Evolutionary conservation across 2,888 invertebrate species (phyloP).

Genomic region (Mechanitis messenoides): DNA sequence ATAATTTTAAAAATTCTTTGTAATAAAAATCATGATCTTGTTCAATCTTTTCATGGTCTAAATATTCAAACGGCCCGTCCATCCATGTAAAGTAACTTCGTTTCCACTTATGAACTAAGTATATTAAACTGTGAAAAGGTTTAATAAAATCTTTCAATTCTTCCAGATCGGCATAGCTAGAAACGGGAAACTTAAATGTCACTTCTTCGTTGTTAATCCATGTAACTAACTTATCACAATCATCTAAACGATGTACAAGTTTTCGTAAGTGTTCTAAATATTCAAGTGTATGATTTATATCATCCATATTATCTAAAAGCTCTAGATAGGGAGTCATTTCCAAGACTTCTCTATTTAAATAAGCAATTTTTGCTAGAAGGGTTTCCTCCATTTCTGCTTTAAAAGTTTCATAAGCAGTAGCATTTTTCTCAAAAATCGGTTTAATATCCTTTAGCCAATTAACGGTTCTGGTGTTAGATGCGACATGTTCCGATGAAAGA

Average conservation of each 20-base stretch:
- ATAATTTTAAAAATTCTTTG: slow-evolving; percentile 86
- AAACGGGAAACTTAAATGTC: slow-evolving; percentile 88
- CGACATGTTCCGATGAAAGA: slow-evolving; percentile 84
- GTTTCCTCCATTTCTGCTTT: slow-evolving; percentile 91
- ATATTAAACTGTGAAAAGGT: slow-evolving; percentile 83
- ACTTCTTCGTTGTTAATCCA: slow-evolving; percentile 95
- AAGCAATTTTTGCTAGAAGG: slow-evolving; percentile 80
- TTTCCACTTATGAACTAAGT: slow-evolving; percentile 82
- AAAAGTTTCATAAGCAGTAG: slow-evolving; percentile 85
- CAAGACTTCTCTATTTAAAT: slow-evolving; percentile 82
- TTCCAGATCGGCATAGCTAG: slow-evolving; percentile 85
- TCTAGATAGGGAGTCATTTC: slow-evolving; percentile 85
- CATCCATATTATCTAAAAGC: slow-evolving; percentile 89
- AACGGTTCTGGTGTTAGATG: slow-evolving; percentile 87
- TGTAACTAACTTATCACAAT: slow-evolving; percentile 83
- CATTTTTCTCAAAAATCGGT: slow-evolving; percentile 88
- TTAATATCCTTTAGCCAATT: slow-evolving; percentile 89
- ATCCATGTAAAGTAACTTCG: slow-evolving; percentile 91
- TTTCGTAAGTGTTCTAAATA: slow-evolving; percentile 87
- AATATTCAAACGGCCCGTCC: slow-evolving; percentile 93
- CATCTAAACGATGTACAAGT: slow-evolving; percentile 84
- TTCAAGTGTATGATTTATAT: slow-evolving; percentile 84
- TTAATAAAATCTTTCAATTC: slow-evolving; percentile 84
- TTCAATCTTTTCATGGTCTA: slow-evolving; percentile 87
- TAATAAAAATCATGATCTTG: slow-evolving; percentile 86